phyloP scores from a whole-genome alignment of 2,888 invertebrate species.

The Stenolophus ochropezus region DNA sequence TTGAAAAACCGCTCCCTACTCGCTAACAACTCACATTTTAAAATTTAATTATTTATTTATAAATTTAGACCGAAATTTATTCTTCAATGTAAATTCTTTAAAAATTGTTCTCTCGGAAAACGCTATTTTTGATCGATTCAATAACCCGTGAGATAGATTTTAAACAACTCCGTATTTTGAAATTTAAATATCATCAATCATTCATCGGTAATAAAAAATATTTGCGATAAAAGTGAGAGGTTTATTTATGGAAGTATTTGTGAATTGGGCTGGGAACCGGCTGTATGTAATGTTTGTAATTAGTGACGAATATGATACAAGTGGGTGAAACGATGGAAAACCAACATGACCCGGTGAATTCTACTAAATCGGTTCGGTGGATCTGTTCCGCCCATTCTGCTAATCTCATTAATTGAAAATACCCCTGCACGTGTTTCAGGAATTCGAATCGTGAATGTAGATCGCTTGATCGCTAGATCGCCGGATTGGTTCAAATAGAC shows the following conservation, averaged over 20 bases:
- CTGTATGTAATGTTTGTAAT: conserved; percentile 16
- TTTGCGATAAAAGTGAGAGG: background rate
- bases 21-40: too few species aligned
- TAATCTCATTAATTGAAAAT: conserved; percentile 36
- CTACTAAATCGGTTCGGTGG: conserved; percentile 21
- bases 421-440: background rate
- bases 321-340: background rate
- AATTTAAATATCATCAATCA: background rate
- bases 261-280: background rate
- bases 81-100: too few species aligned
- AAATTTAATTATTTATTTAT: too few species aligned
- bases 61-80: too few species aligned
- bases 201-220: background rate
- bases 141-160: too few species aligned
- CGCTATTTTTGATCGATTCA: too few species aligned
- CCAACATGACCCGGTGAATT: conserved; percentile 25
- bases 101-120: too few species aligned
- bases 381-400: conserved; percentile 24
- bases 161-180: too few species aligned
- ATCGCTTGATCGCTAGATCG: background rate
- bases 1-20: too few species aligned
- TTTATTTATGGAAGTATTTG: background rate
- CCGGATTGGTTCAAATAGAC: background rate
- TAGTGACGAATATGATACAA: conserved; percentile 19
- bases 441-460: conserved; percentile 9